Base-by-base conservation (phyloP, 2,113 vertebrate species). In the Aldabrachelys gigantea region DNA sequence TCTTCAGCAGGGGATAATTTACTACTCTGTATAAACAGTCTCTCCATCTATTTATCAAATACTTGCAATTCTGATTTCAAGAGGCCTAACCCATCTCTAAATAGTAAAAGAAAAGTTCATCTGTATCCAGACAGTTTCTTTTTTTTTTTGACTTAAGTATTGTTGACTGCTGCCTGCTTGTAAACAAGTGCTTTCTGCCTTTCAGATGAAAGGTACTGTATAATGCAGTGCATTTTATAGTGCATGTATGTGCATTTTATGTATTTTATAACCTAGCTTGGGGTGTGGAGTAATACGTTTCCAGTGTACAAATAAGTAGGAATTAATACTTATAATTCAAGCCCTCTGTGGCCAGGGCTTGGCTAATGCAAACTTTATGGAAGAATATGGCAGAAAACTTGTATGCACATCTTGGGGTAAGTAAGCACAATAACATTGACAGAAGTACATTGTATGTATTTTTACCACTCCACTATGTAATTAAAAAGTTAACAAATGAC, bases 261-360 rank as follows among this genome's bases (percentile, higher is more conserved):
- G 47, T 49, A 49, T 49, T 49, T 49, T 49, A 49, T 96, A 95
- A 95, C 79, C 95, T 95, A 53, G 65, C 89, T 88, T 96, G 82
- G 11, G 35, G 50, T 80, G 1, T 1, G 5, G 95, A 96, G 95
- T 96, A 97, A 54, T 49, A 87, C 88, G 85, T 96, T 93, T 92
- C 85, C 91, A 25, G 84, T 11, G 50, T 69, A 91, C 83, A 91
- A 96, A 89, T 90, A 93, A 97, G 84, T 79, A 89, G 94, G 93
- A 94, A 86, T 96, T 97, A 96, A 97, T 97, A 78, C 92, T 89
- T 91, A 2, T 91, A 96, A 96, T 96, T 97, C 91, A 97, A 96
- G 84, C 87, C 82, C 27, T 59, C 2, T 82, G 4, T 81, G 86
- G n/a, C 85, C 72, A 31, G 79, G 49, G 83, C 44, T 92, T 69